Conservation (phyloP, 1,140 invertebrate genomes). For the Arctopsyche grandis region DNA sequence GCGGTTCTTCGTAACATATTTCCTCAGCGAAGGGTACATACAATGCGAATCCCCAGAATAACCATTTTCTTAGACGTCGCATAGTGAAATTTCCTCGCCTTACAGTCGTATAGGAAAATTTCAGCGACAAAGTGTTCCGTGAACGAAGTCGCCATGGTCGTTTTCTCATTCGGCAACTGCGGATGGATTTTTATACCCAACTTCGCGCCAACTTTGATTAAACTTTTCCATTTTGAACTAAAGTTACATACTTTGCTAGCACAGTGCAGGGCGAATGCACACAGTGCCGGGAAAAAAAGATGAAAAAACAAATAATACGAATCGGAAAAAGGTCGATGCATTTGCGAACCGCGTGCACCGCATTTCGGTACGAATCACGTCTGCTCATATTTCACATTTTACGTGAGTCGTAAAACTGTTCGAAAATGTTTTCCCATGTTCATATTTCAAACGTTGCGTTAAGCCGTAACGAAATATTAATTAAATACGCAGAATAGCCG, state of each 20-base stretch:
- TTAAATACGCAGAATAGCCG: not conserved
- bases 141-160: conserved; percentile 35
- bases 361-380: too few relatives aligned
- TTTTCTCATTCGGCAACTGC: conserved; percentile 41
- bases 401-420: too few relatives aligned
- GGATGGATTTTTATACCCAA: conserved; percentile 47
- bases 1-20: too few relatives aligned
- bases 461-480: too few relatives aligned
- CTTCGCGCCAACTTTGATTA: conserved; percentile 49
- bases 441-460: too few relatives aligned
- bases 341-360: too few relatives aligned
- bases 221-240: conserved; percentile 47
- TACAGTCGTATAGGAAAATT: conserved; percentile 32
- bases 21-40: too few relatives aligned
- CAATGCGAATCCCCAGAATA: not conserved
- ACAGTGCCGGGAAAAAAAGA: conserved; percentile 31
- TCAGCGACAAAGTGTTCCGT: conserved; percentile 48
- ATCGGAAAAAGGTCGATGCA: too few relatives aligned
- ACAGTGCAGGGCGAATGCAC: conserved; percentile 22
- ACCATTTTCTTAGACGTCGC: conserved; percentile 1
- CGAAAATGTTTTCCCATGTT: too few relatives aligned
- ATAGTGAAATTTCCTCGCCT: conserved; percentile 4
- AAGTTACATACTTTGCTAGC: conserved; percentile 46
- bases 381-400: too few relatives aligned
- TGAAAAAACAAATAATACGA: not conserved